Evolutionary conservation across 92 coral and sea anemone species (phyloP).

Genomic region (Epizoanthus scotinus): DNA sequence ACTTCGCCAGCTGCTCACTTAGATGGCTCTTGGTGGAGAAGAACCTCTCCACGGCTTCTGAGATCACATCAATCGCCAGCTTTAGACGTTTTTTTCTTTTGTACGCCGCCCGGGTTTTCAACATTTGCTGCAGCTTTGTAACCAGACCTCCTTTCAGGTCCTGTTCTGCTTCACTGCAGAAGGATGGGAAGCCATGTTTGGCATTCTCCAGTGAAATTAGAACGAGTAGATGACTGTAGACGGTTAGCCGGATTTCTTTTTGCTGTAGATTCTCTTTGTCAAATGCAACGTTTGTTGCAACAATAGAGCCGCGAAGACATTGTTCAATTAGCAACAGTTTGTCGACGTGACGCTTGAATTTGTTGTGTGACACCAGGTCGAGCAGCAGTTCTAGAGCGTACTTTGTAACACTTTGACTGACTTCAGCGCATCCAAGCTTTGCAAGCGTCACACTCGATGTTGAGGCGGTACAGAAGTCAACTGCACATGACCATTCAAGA

Average conservation of each 20-base stretch:
- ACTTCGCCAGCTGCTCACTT: neutral
- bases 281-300: too few species aligned
- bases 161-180: neutral
- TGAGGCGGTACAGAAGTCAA: neutral
- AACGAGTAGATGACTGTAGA: neutral
- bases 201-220: neutral
- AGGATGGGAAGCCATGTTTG: neutral
- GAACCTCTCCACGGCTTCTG: too few species aligned
- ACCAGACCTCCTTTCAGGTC: neutral
- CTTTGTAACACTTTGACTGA: neutral
- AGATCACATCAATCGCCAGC: too few species aligned
- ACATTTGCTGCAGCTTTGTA: too few species aligned
- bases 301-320: slow-evolving; percentile 6
- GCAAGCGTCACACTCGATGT: neutral
- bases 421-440: slow-evolving; percentile 11
- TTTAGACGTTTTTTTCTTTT: too few species aligned
- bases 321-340: slow-evolving; percentile 14
- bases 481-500: neutral
- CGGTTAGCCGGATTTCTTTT: neutral
- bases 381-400: slow-evolving; percentile 12
- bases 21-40: too few species aligned
- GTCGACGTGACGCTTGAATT: neutral
- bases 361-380: slow-evolving; percentile 12
- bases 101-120: too few species aligned
- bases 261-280: slow-evolving; percentile 1